These are phyloP conservation scores for Omphaloscelis lunosa DNA, from an alignment of 2,888 invertebrate genomes.

Conservation along the genomic window DNA sequence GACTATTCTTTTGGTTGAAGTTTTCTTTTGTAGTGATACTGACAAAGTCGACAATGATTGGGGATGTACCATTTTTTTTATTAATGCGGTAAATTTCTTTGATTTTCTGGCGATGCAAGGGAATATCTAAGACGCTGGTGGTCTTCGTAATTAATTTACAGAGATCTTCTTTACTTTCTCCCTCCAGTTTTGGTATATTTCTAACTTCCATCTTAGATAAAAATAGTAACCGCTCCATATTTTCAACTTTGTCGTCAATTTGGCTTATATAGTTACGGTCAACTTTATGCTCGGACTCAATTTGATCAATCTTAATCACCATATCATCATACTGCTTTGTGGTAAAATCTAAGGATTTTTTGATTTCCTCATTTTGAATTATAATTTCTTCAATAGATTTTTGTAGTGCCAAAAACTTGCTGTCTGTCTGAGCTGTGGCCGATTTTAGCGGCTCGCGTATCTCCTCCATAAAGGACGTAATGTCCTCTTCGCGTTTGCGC, in stretches of 20 bases:
- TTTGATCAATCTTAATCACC: too few species aligned
- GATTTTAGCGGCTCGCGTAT: too few species aligned
- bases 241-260: conserved; percentile 1
- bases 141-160: neutral
- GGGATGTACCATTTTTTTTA: conserved; percentile 3
- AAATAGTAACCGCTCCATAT: conserved; percentile 7
- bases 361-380: too few species aligned
- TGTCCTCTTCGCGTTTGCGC: too few species aligned
- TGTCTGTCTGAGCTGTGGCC: too few species aligned
- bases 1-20: neutral
- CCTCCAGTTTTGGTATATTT: conserved; percentile 10
- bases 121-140: neutral
- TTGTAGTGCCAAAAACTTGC: too few species aligned
- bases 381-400: too few species aligned
- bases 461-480: too few species aligned
- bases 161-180: conserved; percentile 9
- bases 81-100: conserved; percentile 6
- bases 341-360: too few species aligned
- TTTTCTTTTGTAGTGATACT: conserved; percentile 7
- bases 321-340: too few species aligned
- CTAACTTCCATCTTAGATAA: conserved; percentile 7
- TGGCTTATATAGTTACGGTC: too few species aligned
- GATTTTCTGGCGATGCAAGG: conserved; percentile 2
- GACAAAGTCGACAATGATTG: neutral
- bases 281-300: too few species aligned